Base-by-base conservation (phyloP, 2,113 vertebrate species). In the Centrocercus urophasianus region DNA sequence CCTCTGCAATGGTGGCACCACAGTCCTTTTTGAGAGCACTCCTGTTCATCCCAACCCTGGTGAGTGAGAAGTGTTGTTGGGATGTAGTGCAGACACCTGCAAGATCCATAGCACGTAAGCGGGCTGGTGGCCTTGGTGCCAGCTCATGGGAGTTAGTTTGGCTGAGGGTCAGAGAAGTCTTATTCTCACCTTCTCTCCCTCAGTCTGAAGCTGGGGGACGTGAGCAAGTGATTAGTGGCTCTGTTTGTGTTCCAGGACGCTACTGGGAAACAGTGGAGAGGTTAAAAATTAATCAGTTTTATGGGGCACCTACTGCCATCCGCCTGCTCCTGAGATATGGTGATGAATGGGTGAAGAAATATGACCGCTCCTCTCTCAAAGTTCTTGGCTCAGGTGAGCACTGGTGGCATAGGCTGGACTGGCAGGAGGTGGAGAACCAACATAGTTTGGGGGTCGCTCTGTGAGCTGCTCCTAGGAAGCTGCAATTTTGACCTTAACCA, bases 191-290 rank as follows among this genome's bases (percentile, higher is more conserved):
- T 74, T 11, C 56, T 60, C 61, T 86, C 42, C 42, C 36, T 52
- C 71, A 40, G 13, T 74, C 59, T 28, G 1, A 19, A 61, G 64
- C 54, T 87, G 56, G 36, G 77, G 57, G 20, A 47, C 40, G 20
- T 61, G 38, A 42, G 56, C 79, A 34, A 36, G 32, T 65, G 11
- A 5, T 91, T 80, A 92, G 14, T 52, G 45, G 14, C 32, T 38
- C 32, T 27, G 9, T 88, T 95, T 92, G 69, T 54, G 73, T 90
- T 93, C 47, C 70, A 95, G 98, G 98, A 9, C 94, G 98, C 80
- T 98, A 98, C 96, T 98, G 98, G 98, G 98, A 98, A 96, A 98
- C 91, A 76, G 98, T 98, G 42, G 96, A 98, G 78, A 98, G 98
- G 89, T 97, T 98, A 65, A 97, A 96, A 96, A 98, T 98, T 69